Evolutionary conservation across 1,140 invertebrate species (phyloP).

Genomic region (Temnothorax longispinosus): DNA sequence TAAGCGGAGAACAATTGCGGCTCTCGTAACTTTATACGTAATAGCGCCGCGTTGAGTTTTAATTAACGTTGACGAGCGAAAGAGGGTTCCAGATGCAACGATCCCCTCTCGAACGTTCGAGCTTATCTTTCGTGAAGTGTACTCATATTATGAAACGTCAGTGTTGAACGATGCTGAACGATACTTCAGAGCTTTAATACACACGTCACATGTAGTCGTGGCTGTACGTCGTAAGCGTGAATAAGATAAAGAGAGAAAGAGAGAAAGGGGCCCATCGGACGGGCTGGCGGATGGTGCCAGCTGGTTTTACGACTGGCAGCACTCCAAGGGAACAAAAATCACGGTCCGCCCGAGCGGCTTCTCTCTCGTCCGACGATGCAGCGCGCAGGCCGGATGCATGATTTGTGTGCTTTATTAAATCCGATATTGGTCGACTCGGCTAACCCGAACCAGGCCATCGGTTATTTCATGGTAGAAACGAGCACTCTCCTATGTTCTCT

Average conservation of each 20-base stretch:
- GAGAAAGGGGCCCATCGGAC: neutral
- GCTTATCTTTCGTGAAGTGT: constrained; percentile 36
- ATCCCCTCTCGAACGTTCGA: neutral
- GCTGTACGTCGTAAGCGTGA: neutral
- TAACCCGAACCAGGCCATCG: constrained; percentile 67
- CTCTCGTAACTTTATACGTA: neutral
- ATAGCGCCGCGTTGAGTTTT: constrained; percentile 17
- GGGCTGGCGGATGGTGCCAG: constrained; percentile 59
- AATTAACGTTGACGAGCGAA: constrained; percentile 38
- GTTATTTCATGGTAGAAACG: constrained; percentile 65
- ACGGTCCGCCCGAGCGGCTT: constrained; percentile 8
- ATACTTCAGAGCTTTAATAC: constrained; percentile 52
- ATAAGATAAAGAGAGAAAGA: constrained; percentile 5
- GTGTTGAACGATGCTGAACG: constrained; percentile 49
- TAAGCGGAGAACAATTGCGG: neutral
- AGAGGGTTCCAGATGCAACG: neutral
- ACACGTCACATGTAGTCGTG: constrained; percentile 16
- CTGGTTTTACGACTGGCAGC: constrained; percentile 73
- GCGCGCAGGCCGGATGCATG: constrained; percentile 70
- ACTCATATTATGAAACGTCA: constrained; percentile 49
- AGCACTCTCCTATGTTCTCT: constrained; percentile 21
- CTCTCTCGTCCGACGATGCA: constrained; percentile 63
- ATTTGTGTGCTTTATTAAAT: constrained; percentile 80
- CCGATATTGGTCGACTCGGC: constrained; percentile 74
- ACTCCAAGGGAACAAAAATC: constrained; percentile 74